A percentile compares a stretch with the other conserved stretches of the same genome.
Evolutionary conservation across 2,113 vertebrate species (phyloP).

Genomic region (Eulemur rufifrons): DNA sequence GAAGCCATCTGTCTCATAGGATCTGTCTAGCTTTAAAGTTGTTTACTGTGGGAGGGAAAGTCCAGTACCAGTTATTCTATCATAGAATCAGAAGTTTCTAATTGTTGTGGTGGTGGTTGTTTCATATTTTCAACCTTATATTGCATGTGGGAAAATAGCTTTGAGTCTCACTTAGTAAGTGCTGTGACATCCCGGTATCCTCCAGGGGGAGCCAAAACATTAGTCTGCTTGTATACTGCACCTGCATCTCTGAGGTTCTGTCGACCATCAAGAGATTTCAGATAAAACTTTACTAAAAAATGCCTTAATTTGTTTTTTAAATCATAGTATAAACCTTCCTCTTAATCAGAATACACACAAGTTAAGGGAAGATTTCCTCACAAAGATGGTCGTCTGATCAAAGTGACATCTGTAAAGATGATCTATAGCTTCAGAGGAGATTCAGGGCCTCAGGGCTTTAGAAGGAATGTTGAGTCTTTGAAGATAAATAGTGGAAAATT

Average conservation of each 20-base stretch:
- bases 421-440: not conserved
- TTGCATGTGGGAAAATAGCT: not conserved
- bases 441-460: not conserved
- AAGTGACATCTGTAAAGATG: not conserved
- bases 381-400: not conserved
- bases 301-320: not conserved
- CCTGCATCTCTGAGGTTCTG: not conserved
- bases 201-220: slow-evolving; percentile 52
- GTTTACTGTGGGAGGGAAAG: not conserved
- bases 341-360: not conserved
- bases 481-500: not conserved
- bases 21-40: not conserved
- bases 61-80: not conserved
- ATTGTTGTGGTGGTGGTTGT: not conserved
- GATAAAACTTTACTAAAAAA: not conserved
- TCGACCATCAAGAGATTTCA: not conserved
- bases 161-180: not conserved
- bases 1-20: not conserved
- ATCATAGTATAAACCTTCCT: not conserved
- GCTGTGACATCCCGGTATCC: not conserved
- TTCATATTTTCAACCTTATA: not conserved
- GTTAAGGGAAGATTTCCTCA: not conserved
- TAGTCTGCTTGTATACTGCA: not conserved
- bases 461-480: not conserved
- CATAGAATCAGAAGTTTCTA: not conserved